These are phyloP conservation scores for Ectropis grisescens DNA, from an alignment of 1,140 invertebrate species.

Conservation along the genomic window DNA sequence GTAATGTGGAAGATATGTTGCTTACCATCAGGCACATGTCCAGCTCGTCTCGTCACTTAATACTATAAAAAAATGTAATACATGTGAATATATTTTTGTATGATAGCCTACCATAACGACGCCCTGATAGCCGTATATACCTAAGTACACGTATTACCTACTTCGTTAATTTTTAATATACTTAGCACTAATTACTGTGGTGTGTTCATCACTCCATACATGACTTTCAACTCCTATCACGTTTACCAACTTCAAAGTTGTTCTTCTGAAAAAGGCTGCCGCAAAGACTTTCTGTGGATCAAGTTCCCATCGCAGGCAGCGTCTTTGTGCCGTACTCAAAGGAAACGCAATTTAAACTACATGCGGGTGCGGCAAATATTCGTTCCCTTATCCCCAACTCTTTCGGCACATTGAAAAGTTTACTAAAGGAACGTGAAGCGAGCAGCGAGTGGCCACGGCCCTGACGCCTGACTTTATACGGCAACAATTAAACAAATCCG, in stretches of 20 bases:
- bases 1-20: too few relatives aligned
- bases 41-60: too few relatives aligned
- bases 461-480: constrained; percentile 3
- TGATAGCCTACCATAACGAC: too few relatives aligned
- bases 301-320: constrained; percentile 20
- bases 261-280: constrained; percentile 22
- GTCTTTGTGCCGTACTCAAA: constrained; percentile 31
- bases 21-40: too few relatives aligned
- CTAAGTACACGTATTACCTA: too few relatives aligned
- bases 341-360: constrained; percentile 47
- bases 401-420: constrained; percentile 23
- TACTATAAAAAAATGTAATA: too few relatives aligned
- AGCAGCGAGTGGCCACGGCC: constrained; percentile 2
- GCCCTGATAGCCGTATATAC: too few relatives aligned
- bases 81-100: too few relatives aligned
- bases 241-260: constrained; percentile 20
- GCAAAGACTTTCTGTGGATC: constrained; percentile 12
- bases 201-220: too few relatives aligned
- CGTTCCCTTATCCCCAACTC: constrained; percentile 21
- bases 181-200: too few relatives aligned
- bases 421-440: constrained; percentile 13
- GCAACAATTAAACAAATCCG: constrained; percentile 27
- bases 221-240: too few relatives aligned
- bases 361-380: constrained; percentile 43
- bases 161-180: too few relatives aligned